phyloP scores from a whole-genome alignment of 2,888 invertebrate species.

The Tinea semifulvella region DNA sequence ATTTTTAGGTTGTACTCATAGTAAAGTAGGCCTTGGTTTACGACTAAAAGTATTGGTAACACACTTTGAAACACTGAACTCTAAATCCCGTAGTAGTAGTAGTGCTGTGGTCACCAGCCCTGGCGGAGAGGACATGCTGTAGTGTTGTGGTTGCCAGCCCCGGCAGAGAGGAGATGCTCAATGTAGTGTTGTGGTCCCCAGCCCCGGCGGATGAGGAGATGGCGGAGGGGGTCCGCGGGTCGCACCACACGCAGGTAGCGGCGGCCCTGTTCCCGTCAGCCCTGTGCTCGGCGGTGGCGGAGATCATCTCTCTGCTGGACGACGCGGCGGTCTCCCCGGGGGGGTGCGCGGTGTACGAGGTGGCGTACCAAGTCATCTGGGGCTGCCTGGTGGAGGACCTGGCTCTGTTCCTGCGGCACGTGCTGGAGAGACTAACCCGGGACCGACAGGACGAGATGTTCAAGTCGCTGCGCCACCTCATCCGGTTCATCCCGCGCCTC shows the following conservation, averaged over 20 bases:
- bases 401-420: conserved; percentile 93
- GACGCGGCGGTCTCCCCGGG: conserved; percentile 95
- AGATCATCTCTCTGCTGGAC: conserved; percentile 92
- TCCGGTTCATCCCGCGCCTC: conserved; percentile 90
- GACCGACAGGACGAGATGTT: conserved; percentile 96
- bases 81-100: no score
- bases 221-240: conserved; percentile 75
- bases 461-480: conserved; percentile 88
- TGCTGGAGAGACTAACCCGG: conserved; percentile 92
- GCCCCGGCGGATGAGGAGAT: conserved; percentile 67
- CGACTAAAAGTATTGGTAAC: no score
- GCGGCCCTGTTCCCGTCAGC: conserved; percentile 97
- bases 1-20: no score
- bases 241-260: conserved; percentile 89
- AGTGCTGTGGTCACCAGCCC: no score
- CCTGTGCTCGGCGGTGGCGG: conserved; percentile 93
- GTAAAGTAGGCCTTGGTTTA: no score
- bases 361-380: conserved; percentile 98
- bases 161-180: no score
- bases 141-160: no score
- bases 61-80: no score
- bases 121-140: no score
- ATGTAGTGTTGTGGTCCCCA: no score
- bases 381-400: conserved; percentile 98
- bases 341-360: conserved; percentile 96